phyloP scores from a whole-genome alignment of 2,888 invertebrate genomes.

The Papilio gigon region DNA sequence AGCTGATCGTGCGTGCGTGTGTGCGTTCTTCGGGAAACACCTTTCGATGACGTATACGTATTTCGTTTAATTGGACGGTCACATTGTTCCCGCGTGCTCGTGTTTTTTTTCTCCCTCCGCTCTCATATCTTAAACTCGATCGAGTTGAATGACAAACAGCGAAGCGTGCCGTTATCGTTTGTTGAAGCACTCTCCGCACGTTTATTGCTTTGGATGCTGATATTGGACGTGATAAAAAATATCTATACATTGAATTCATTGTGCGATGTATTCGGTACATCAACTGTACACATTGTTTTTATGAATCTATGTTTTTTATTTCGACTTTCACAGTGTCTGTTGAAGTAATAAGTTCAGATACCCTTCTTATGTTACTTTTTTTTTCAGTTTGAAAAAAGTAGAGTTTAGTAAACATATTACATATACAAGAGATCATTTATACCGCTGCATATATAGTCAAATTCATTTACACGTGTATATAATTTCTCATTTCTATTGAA shows the following conservation, averaged over 20 bases:
- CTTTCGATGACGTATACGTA: slow-evolving; percentile 81
- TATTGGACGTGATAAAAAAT: slow-evolving; percentile 35
- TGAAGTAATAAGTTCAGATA: not conserved
- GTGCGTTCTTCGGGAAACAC: slow-evolving; percentile 82
- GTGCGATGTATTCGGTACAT: slow-evolving; percentile 6
- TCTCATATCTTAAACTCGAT: slow-evolving; percentile 41
- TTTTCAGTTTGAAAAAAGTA: not conserved
- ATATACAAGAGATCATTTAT: not conserved
- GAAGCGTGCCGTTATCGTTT: slow-evolving; percentile 25
- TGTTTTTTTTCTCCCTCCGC: slow-evolving; percentile 60
- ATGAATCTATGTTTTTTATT: not conserved
- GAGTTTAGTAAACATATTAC: not conserved
- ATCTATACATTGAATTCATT: slow-evolving; percentile 6
- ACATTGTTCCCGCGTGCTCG: slow-evolving; percentile 71
- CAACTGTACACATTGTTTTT: not conserved
- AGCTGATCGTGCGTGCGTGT: slow-evolving; percentile 68
- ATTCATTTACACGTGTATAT: too few relatives aligned
- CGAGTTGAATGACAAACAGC: slow-evolving; percentile 37
- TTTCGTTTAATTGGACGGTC: slow-evolving; percentile 81
- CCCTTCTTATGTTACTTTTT: too few relatives aligned
- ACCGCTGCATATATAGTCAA: too few relatives aligned
- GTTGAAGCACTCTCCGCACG: slow-evolving; percentile 11
- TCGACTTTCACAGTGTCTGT: not conserved
- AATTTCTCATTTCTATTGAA: too few relatives aligned
- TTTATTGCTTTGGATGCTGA: slow-evolving; percentile 29